Conservation (phyloP, 1,140 invertebrate species). For the Sinonovacula constricta region DNA sequence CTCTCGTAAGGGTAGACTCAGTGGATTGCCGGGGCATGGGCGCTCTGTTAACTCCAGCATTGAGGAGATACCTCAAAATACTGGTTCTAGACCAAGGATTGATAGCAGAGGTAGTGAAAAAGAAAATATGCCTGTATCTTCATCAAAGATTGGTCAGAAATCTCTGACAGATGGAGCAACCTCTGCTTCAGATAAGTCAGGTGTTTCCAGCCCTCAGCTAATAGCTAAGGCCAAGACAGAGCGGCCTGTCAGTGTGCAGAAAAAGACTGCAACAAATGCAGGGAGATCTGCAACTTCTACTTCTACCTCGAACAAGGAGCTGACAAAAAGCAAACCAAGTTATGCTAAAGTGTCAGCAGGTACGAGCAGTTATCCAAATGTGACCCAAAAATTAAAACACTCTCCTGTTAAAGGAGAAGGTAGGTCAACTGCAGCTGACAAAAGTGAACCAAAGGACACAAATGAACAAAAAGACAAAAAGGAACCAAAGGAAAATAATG, state of each 20-base stretch:
- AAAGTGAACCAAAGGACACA: not conserved
- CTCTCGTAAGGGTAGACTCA: not conserved
- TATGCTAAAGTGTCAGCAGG: too few species aligned
- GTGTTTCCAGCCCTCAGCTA: too few species aligned
- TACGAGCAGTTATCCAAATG: too few species aligned
- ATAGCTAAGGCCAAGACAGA: too few species aligned
- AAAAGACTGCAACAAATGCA: not conserved
- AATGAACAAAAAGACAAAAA: not conserved
- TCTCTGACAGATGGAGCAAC: too few species aligned
- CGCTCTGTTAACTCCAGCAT: not conserved
- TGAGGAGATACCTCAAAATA: not conserved
- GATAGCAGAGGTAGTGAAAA: constrained; percentile 73
- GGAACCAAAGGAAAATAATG: not conserved
- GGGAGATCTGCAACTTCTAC: constrained; percentile 1
- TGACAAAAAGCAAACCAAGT: too few species aligned
- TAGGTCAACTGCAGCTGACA: not conserved
- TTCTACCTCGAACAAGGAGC: too few species aligned
- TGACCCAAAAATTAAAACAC: too few species aligned
- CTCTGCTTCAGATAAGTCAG: too few species aligned
- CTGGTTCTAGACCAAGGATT: constrained; percentile 39
- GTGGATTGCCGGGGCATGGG: constrained; percentile 1
- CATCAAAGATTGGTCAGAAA: too few species aligned
- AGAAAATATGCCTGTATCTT: constrained; percentile 72
- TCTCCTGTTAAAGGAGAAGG: too few species aligned
- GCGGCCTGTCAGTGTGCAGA: too few species aligned